Conservation (phyloP, 2,797 vertebrate genomes). For the Liasis olivaceus region DNA sequence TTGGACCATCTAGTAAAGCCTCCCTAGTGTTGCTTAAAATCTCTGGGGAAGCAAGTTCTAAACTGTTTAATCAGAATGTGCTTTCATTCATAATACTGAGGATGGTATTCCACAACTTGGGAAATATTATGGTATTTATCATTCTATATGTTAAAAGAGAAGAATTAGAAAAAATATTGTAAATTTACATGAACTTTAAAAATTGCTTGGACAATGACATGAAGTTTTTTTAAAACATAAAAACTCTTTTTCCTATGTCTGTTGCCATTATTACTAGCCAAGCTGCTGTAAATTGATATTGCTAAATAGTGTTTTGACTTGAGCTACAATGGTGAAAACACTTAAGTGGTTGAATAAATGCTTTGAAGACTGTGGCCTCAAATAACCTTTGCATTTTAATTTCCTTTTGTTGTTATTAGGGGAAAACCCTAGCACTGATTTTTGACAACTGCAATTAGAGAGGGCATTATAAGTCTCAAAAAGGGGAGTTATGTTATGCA, state of each 20-base stretch:
- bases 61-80: neutral
- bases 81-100: neutral
- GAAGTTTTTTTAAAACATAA: neutral
- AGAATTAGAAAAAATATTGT: slow-evolving; percentile 17
- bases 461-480: neutral
- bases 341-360: neutral
- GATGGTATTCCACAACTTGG: slow-evolving; percentile 9
- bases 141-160: slow-evolving; percentile 9
- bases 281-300: neutral
- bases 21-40: slow-evolving; percentile 6
- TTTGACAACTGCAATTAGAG: neutral
- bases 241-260: neutral
- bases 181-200: neutral
- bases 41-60: slow-evolving; percentile 32
- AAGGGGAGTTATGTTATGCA: neutral
- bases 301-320: slow-evolving; percentile 21
- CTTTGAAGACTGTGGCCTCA: neutral
- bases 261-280: slow-evolving; percentile 3
- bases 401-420: neutral
- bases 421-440: neutral
- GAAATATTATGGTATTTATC: slow-evolving; percentile 23
- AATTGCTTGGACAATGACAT: neutral
- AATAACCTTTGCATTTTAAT: neutral
- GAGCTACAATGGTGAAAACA: neutral
- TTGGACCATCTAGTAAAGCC: neutral